These are phyloP conservation scores for Drosophila birchii DNA, from an alignment of 2,888 invertebrate species.

Conservation along the genomic window DNA sequence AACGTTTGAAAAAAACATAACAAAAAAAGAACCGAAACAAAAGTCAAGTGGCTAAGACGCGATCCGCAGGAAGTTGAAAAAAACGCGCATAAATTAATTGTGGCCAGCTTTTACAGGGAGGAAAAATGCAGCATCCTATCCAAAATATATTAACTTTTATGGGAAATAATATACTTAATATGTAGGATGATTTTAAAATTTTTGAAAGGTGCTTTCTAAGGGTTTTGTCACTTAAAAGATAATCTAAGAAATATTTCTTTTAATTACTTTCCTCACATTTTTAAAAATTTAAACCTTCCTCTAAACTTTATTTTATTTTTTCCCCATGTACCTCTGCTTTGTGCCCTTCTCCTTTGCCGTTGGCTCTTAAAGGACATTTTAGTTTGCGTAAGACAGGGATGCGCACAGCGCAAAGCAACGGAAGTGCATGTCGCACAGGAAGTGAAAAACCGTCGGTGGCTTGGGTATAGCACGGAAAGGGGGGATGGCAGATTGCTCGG, in stretches of 20 bases:
- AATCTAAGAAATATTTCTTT: neutral
- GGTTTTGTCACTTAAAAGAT: no score
- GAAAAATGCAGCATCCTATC: conserved; percentile 24
- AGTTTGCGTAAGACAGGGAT: conserved; percentile 48
- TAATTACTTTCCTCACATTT: neutral
- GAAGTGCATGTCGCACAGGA: conserved; percentile 78
- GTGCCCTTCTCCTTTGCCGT: conserved; percentile 16
- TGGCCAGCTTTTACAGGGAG: conserved; percentile 46
- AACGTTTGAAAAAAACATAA: conserved; percentile 62
- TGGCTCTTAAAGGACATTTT: conserved; percentile 58
- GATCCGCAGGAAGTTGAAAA: conserved; percentile 41
- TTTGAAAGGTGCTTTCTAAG: no score
- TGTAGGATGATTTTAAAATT: no score
- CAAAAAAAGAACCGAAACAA: conserved; percentile 48
- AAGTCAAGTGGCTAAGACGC: conserved; percentile 69
- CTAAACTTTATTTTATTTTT: neutral
- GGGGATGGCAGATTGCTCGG: conserved; percentile 17
- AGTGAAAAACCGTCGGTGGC: conserved; percentile 38
- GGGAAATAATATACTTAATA: neutral
- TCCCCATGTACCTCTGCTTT: conserved; percentile 36
- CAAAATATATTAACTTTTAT: no score
- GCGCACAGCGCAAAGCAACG: conserved; percentile 64
- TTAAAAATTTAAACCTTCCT: fast-evolving
- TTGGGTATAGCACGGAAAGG: neutral
- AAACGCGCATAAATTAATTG: conserved; percentile 76